Evolutionary conservation across 37 sponge, comb jelly and placozoan species (phyloP), one percentile per base, ranked within the genome.

Genomic region (Bolinopsis microptera): DNA sequence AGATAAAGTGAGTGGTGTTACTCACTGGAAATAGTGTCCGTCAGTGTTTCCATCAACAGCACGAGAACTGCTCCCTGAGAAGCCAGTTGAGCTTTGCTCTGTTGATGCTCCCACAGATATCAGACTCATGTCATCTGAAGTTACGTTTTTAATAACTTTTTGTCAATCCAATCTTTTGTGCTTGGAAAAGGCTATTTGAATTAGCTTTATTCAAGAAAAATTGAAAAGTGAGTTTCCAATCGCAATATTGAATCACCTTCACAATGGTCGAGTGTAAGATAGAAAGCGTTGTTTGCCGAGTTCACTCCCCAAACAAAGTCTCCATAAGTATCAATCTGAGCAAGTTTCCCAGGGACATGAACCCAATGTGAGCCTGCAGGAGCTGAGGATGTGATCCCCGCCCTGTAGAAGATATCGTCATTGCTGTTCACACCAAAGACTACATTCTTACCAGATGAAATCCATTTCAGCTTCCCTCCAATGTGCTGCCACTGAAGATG

Each of bases 401-500:
- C 75, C 26, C 75, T n/a, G 31, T 72, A 72, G 75, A 30, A 72
- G 3, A 72, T 72, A 5, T 30, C 31, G 18, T 72, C 75, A n/a
- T 24, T 21, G 5, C 31, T 72, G 75, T 72, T 72, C 5, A 72
- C 75, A 72, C 75, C 75, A 28, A 72, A n/a, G 31, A 72, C 75
- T 23, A 72, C 18, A 28, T 21, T 72, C 26, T 72, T 28, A 5
- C 75, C 75, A 28, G 75, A 72, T 3, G 75, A 72, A 8, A 72
- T 28, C 75, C 75, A 72, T 21, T 72, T 72, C 5, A 72, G 75
- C 26, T 72, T 72, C 2, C 75, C 75, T 5, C 22, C 75, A n/a
- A 72, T 28, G 75, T 72, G 75, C 22, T 30, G 2, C 75, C 75
- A 72, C 75, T 72, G 75, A 72, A n/a, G 75, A 67, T n/a, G n/a